Base-by-base conservation (phyloP, 2,797 vertebrate genomes). In the Channa striata region DNA sequence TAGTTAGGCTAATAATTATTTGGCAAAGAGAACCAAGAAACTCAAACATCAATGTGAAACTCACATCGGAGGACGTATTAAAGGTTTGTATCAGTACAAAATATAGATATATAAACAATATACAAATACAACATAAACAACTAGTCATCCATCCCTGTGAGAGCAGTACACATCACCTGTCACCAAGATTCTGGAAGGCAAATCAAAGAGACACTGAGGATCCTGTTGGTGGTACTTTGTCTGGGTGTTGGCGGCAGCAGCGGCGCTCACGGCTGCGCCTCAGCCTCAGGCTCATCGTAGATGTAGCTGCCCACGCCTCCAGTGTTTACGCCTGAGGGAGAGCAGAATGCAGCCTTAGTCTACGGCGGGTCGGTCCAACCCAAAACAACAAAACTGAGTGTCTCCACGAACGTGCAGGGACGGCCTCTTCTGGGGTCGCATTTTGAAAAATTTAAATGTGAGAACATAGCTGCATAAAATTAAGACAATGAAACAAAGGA, bases 231-330 rank as follows among this genome's bases (percentile, higher is more conserved):
- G 52, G 11, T 2, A 0, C 53, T 60, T 13, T 17, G 39, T 40
- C 11, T 5, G 20, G 6, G 37, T n/a, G 11, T 14, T 4, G 54
- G 54, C 52, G 58, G 20, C 49, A 23, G 49, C 25, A 4, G 49
- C 47, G 4, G n/a, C 40, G 33, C 21, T 91, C 80, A 93, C 6
- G 83, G 70, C 80, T 92, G 82, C 0, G 80, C 72, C 36, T 92
- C 90, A 0, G 77, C 66, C 12, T 74, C 86, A 3, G 90, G 90
- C 0, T 93, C 86, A 19, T 96, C 93, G 51, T 96, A 96, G 83
- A 96, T 92, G 90, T 95, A 96, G 89, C 95, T 96, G 63, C 95
- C 95, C 3, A 96, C 94, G 0, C 95, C 92, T 14, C 95, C 95
- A 5, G 95, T 96, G 89, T 96, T 96, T 21, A 96, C 95, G 44